Evolutionary conservation across 2,888 invertebrate genomes (phyloP).

Genomic region (Caenorhabditis sp.): DNA sequence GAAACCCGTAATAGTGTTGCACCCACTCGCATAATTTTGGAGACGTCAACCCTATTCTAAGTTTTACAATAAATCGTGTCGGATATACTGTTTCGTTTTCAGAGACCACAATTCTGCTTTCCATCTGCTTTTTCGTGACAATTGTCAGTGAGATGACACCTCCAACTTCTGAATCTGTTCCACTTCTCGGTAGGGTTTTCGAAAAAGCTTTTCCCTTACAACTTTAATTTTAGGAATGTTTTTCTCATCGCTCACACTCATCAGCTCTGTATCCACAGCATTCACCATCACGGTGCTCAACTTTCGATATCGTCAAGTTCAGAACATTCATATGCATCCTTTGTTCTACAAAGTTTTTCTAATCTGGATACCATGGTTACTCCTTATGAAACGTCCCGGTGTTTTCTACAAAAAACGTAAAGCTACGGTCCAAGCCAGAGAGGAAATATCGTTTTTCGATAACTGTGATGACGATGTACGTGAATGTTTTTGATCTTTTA

Average conservation of each 20-base stretch:
- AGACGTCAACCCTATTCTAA: no score
- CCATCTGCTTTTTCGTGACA: constrained; percentile 97
- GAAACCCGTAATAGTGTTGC: no score
- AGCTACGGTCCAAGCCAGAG: constrained; percentile 58
- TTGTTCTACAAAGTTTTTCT: constrained; percentile 76
- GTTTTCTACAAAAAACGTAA: constrained; percentile 65
- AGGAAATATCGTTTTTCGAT: constrained; percentile 67
- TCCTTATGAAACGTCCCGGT: constrained; percentile 77
- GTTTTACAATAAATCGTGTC: no score
- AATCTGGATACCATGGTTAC: constrained; percentile 79
- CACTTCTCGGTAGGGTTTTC: constrained; percentile 70
- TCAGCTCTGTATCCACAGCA: constrained; percentile 77
- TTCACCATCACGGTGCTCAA: constrained; percentile 79
- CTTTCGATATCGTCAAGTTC: constrained; percentile 77
- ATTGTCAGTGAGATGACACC: constrained; percentile 98
- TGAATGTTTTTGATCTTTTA: background rate
- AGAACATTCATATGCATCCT: constrained; percentile 75
- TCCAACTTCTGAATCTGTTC: constrained; percentile 89
- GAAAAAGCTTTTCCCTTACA: background rate
- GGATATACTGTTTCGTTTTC: no score
- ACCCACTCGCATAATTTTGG: no score
- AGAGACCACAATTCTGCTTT: constrained; percentile 86
- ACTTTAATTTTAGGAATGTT: constrained; percentile 72
- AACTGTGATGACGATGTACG: constrained; percentile 67
- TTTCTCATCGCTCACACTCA: constrained; percentile 77